These are phyloP conservation scores for Cyclargus thomasi DNA, from an alignment of 1,140 invertebrate species.

Conservation along the genomic window DNA sequence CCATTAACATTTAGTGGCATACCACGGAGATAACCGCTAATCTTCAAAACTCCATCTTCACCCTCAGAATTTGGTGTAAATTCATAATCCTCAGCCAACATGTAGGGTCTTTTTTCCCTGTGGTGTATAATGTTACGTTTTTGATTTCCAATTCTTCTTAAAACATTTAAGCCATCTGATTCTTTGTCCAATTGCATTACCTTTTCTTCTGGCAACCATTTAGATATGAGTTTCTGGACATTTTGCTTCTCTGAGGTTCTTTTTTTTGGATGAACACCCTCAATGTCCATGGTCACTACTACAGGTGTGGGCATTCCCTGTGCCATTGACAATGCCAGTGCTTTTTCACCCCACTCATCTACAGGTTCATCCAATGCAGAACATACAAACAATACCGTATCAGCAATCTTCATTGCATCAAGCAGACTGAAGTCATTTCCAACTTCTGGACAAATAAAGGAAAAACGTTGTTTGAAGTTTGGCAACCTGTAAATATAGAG, in stretches of 20 bases:
- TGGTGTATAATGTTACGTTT: constrained; percentile 85
- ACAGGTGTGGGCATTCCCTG: constrained; percentile 90
- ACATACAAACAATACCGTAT: constrained; percentile 86
- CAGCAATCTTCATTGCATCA: constrained; percentile 90
- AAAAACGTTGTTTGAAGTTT: constrained; percentile 90
- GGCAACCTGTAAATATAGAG: constrained; percentile 78
- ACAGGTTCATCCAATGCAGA: constrained; percentile 79
- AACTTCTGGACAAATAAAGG: constrained; percentile 82
- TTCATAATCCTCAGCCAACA: constrained; percentile 87
- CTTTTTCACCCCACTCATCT: constrained; percentile 85
- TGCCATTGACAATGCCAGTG: constrained; percentile 83
- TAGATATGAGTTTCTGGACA: constrained; percentile 84
- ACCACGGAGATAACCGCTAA: constrained; percentile 91
- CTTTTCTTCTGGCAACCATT: constrained; percentile 90
- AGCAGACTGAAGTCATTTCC: constrained; percentile 84
- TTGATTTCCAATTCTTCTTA: constrained; percentile 87
- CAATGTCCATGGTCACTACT: constrained; percentile 85
- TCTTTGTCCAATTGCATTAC: constrained; percentile 84
- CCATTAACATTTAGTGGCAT: constrained; percentile 89
- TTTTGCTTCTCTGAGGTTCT: constrained; percentile 83
- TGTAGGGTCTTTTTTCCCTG: constrained; percentile 85
- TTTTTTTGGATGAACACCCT: constrained; percentile 83
- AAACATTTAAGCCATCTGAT: constrained; percentile 85
- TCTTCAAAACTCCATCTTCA: constrained; percentile 83
- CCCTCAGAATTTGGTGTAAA: constrained; percentile 78